Evolutionary conservation across 2,113 vertebrate genomes (phyloP), one percentile per base, ranked within the genome.

Genomic region (Calyptommatus sinebrachiatus): DNA sequence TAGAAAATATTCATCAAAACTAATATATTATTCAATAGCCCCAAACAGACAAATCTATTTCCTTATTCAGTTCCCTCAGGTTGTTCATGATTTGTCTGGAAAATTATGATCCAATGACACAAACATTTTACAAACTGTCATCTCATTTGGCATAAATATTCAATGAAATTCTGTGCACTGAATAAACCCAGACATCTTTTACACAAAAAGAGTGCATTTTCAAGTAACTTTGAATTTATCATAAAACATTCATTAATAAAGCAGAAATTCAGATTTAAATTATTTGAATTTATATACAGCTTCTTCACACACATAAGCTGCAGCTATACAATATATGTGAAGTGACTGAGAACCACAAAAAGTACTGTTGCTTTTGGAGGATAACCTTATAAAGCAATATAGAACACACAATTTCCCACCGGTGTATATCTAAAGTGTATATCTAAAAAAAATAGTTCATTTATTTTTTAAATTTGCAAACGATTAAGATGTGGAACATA

Each of bases 171-270:
- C 35, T 76, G 26, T n/a, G 35, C 35, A 48, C 12, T 76, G 35
- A 65, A 76, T 48, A 76, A 76, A 65, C 61, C n/a, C 74, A 76
- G 41, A 65, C 8, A 65, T 46, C 26, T 9, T 65, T 76, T 26
- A 48, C 41, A 48, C 41, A 65, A 63, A 45, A 50, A 77, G 48
- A 53, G 63, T 67, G 62, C 62, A 50, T 31, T 21, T n/a, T 66
- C 41, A 68, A 35, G 8, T 65, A 46, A 76, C 61, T 57, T 65
- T 26, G 28, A 67, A 67, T 66, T 45, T 50, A 48, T 48, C 45
- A 53, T 46, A 31, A 67, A 18, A 9, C 20, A 50, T 66, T 48
- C 26, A 66, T 20, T 10, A 50, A 67, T 5, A 22, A 16, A n/a
- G 35, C 14, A 61, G 66, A 6, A 63, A 76, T n/a, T 57, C 4